Evolutionary conservation across 2,888 invertebrate species (phyloP).

Genomic region (Orthosia incerta): DNA sequence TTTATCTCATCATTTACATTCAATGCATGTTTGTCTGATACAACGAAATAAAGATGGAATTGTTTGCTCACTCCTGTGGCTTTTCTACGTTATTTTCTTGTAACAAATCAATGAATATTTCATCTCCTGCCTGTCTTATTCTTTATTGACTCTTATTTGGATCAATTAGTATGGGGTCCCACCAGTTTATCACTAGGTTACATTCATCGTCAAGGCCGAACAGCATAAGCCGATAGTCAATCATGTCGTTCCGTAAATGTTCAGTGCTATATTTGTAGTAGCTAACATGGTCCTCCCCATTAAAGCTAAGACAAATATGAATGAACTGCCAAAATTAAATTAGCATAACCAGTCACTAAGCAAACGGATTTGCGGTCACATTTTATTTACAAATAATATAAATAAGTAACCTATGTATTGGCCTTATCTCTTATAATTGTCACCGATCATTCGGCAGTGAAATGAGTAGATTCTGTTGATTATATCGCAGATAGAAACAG

Average conservation of each 20-base stretch:
- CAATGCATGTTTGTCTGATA: conserved; percentile 22
- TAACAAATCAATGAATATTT: neutral
- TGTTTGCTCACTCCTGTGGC: neutral
- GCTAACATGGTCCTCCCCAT: neutral
- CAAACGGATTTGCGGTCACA: neutral
- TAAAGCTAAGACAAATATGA: neutral
- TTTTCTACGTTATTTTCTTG: neutral
- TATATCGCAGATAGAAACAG: neutral
- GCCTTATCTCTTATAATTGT: too few species aligned
- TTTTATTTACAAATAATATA: neutral
- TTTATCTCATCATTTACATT: conserved; percentile 27
- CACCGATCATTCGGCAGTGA: neutral
- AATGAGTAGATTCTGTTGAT: neutral
- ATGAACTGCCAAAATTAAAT: neutral
- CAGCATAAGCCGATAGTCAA: neutral
- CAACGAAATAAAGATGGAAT: conserved; percentile 17
- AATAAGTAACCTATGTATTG: neutral
- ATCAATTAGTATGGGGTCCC: neutral
- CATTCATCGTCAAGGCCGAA: neutral
- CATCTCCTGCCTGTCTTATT: neutral
- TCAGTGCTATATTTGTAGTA: too few species aligned
- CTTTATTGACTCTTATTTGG: neutral
- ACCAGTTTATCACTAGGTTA: neutral
- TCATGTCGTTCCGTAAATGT: neutral
- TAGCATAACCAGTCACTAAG: neutral